Conservation (phyloP, 30 jellyfish, hydroid and myxozoan genomes). For the Aurelia coerulea region DNA sequence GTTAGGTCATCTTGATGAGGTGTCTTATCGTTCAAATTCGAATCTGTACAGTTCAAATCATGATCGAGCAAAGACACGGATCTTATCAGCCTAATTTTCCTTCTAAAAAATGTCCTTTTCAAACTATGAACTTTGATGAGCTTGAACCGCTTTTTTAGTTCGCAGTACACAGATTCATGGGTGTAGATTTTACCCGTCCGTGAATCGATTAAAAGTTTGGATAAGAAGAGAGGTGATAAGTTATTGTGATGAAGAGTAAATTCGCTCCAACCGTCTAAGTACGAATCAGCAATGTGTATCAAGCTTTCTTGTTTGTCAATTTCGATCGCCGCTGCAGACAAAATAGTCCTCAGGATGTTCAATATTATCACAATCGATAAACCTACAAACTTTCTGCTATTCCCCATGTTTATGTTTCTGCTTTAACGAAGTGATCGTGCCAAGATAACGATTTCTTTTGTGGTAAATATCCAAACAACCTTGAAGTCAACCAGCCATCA, state of each 20-base stretch:
- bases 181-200: conserved; percentile 21
- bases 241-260: conserved; percentile 13
- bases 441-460: conserved; percentile 51
- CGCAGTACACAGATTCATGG: conserved; percentile 38
- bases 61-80: conserved; percentile 30
- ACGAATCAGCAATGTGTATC: conserved; percentile 29
- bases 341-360: background rate
- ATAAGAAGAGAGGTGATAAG: conserved; percentile 36
- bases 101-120: conserved; percentile 9
- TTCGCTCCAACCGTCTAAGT: conserved; percentile 49
- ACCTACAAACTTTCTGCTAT: background rate
- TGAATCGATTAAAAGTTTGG: conserved; percentile 36
- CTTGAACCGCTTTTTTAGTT: background rate
- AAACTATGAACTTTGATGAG: conserved; percentile 26
- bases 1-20: background rate
- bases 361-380: background rate
- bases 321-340: conserved; percentile 11
- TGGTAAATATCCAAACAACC: conserved; percentile 44
- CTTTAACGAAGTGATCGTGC: conserved; percentile 11
- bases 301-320: conserved; percentile 8
- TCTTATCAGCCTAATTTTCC: conserved; percentile 32
- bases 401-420: conserved; percentile 34
- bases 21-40: background rate
- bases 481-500: conserved; percentile 62
- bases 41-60: conserved; percentile 31